phyloP scores from a whole-genome alignment of 2,888 invertebrate genomes.

The Nymphalis polychloros region DNA sequence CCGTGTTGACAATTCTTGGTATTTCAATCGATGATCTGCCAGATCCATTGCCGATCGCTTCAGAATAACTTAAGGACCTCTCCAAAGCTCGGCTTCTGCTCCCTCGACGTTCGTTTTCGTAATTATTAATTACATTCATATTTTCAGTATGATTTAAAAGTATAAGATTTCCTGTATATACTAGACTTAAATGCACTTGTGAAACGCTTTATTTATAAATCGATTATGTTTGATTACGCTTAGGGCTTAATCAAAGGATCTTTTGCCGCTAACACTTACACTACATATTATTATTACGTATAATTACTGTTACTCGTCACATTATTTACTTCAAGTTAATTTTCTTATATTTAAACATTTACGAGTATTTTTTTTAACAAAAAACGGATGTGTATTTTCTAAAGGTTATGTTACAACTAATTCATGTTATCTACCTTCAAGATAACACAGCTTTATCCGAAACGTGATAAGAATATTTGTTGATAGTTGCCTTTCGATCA shows the following conservation, averaged over 20 bases:
- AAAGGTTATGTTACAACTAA: slow-evolving; percentile 45
- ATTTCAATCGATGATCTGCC: slow-evolving; percentile 70
- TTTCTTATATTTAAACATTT: slow-evolving; percentile 1
- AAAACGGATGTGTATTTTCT: slow-evolving; percentile 33
- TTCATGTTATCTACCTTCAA: slow-evolving; percentile 45
- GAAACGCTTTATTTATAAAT: slow-evolving; percentile 6
- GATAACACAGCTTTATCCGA: slow-evolving; percentile 60
- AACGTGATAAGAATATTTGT: slow-evolving; percentile 55
- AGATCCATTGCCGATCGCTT: slow-evolving; percentile 69
- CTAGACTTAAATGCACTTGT: neutral
- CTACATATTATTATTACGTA: neutral
- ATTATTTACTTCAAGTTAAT: slow-evolving; percentile 1
- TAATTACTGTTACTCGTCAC: neutral
- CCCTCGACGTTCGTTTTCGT: slow-evolving; percentile 48
- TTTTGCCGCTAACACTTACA: neutral
- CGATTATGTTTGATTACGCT: neutral
- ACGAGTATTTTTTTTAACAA: neutral
- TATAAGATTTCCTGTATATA: neutral
- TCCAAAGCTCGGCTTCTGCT: slow-evolving; percentile 64
- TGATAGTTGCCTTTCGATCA: slow-evolving; percentile 46
- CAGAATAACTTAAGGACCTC: slow-evolving; percentile 72
- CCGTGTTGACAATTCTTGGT: slow-evolving; percentile 64
- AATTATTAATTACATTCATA: slow-evolving; percentile 15
- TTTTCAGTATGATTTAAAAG: neutral
- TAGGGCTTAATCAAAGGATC: neutral